Percentiles rank a stretch among this genome's conserved stretches.
phyloP scores from a whole-genome alignment of 2,888 invertebrate species.

The Diaperis boleti region DNA sequence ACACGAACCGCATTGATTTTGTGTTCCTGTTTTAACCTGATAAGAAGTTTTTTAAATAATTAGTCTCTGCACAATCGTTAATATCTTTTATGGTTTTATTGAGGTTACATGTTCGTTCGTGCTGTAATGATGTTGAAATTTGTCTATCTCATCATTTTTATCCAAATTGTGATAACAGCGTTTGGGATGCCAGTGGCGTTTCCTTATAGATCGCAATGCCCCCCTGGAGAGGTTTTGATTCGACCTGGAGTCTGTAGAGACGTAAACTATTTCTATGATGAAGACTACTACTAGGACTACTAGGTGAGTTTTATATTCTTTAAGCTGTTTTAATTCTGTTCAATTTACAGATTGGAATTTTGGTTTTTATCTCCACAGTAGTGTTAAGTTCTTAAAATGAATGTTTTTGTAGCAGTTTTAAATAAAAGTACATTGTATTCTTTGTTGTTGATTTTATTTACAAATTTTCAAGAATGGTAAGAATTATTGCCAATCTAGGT shows the following conservation, averaged over 20 bases:
- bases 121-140: conserved; percentile 8
- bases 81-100: conserved; percentile 18
- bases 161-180: conserved; percentile 5
- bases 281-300: conserved; percentile 25
- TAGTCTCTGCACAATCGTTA: conserved; percentile 22
- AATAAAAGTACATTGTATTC: too few relatives aligned
- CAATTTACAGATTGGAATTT: too few relatives aligned
- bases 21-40: conserved; percentile 44
- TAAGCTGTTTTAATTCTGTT: neutral
- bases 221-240: conserved; percentile 36
- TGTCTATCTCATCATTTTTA: neutral
- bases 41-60: conserved; percentile 42
- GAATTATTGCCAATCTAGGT: too few relatives aligned
- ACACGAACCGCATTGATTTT: conserved; percentile 49
- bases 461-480: too few relatives aligned
- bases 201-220: conserved; percentile 20
- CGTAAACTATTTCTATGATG: conserved; percentile 36
- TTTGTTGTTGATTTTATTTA: too few relatives aligned
- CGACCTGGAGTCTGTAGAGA: conserved; percentile 32
- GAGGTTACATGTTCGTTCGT: conserved; percentile 6
- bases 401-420: too few relatives aligned
- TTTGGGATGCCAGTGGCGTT: conserved; percentile 23
- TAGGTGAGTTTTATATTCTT: neutral
- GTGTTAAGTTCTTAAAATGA: too few relatives aligned
- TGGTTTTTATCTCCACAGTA: too few relatives aligned